Conservation (phyloP, 2,113 vertebrate species). For the Tyto alba region DNA sequence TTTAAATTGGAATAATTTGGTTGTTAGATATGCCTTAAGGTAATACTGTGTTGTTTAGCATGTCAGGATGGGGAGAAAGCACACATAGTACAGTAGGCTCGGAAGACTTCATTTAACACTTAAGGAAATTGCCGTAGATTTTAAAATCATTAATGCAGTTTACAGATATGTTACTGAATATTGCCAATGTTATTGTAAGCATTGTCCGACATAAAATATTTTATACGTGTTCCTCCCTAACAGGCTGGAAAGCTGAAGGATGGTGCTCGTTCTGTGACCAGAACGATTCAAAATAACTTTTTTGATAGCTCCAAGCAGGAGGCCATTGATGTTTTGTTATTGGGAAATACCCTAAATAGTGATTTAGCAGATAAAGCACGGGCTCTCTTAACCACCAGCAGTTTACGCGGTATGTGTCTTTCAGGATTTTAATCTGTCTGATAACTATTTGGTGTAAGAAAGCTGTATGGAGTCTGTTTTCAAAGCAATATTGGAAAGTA, state of each 20-base stretch:
- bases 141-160: not conserved
- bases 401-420: conserved; percentile 87
- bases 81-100: not conserved
- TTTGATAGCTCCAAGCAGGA: conserved; percentile 99
- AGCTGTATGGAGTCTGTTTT: conserved; percentile 35
- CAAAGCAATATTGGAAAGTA: conserved; percentile 30
- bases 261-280: conserved; percentile 95
- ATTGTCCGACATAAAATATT: conserved; percentile 60
- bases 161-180: conserved; percentile 9
- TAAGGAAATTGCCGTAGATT: not conserved
- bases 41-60: not conserved
- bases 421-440: conserved; percentile 64
- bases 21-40: not conserved
- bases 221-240: conserved; percentile 46
- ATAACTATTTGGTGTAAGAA: conserved; percentile 50
- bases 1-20: not conserved
- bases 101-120: not conserved
- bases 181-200: conserved; percentile 42
- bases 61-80: not conserved
- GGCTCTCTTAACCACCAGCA: conserved; percentile 94
- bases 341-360: conserved; percentile 97
- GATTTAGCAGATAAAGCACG: conserved; percentile 98
- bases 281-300: conserved; percentile 99
- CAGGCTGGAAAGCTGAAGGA: conserved; percentile 98
- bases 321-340: conserved; percentile 93